A percentile compares a stretch with the other conserved stretches of the same genome.
Evolutionary conservation across 2,113 vertebrate genomes (phyloP).

Genomic region (Ivindomyrus marchei): DNA sequence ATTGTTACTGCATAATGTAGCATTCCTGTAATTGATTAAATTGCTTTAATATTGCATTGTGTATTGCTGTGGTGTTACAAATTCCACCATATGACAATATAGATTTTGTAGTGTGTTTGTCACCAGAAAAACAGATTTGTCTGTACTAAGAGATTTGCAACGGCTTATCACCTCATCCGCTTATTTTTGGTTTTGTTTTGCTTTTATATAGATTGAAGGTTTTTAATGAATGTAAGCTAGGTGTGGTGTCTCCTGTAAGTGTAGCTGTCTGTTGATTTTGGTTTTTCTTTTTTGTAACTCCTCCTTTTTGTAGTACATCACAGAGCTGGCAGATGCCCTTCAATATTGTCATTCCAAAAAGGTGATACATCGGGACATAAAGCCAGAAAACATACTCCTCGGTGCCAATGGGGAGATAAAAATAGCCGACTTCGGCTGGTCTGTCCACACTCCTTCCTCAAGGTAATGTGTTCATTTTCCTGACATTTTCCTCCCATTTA

Average conservation of each 20-base stretch:
- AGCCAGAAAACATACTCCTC: constrained; percentile 89
- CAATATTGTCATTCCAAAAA: constrained; percentile 89
- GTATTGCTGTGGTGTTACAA: neutral
- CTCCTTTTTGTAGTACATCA: constrained; percentile 71
- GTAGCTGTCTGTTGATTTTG: neutral
- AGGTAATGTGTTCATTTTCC: constrained; percentile 58
- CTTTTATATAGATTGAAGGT: neutral
- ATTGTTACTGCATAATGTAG: neutral
- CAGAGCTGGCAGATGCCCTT: constrained; percentile 85
- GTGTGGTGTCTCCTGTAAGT: neutral
- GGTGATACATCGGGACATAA: constrained; percentile 95
- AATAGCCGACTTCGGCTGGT: constrained; percentile 98
- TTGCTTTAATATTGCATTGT: neutral
- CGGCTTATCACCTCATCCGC: neutral
- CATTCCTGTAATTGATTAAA: neutral
- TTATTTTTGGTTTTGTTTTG: neutral
- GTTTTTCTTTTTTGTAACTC: neutral
- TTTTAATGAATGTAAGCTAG: neutral
- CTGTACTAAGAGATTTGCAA: neutral
- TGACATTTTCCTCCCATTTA: neutral
- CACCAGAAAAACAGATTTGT: neutral
- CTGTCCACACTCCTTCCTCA: constrained; percentile 91
- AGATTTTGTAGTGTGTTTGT: neutral
- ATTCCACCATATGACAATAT: neutral
- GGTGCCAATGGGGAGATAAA: constrained; percentile 85